Base-by-base conservation (phyloP, 30 jellyfish, hydroid and myxozoan genomes). In the Morbakka virulenta region DNA sequence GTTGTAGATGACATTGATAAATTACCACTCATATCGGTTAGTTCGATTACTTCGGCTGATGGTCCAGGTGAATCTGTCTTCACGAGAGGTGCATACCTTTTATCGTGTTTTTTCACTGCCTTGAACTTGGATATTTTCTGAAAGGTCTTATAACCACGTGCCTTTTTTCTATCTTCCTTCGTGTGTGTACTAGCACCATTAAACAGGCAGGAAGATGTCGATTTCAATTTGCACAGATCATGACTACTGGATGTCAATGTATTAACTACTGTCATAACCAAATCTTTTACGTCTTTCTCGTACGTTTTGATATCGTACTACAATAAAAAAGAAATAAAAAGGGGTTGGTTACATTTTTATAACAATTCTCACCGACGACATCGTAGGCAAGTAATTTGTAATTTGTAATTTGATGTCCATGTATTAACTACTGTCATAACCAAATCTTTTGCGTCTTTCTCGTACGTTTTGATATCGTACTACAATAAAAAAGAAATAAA, bases 191-290 rank as follows among this genome's bases (percentile, higher is more conserved):
- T 17, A 6, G 57, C 13, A 41, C 13, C 13, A 6, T 6, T 41
- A 41, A 6, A 41, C 57, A 17, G 17, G 9, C 17, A 17, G 17
- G 57, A 41, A 41, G 57, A 17, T 6, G 57, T 41, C 17, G 17
- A 9, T 17, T 17, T 41, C 57, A 41, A 41, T 6, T 17, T 28
- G 65, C 96, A 86, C n/a, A 28, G 31, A 35, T 77, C 31, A 34
- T 86, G 96, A 50, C 49, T 66, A 69, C 77, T 88, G 12, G 96
- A 77, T 28, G 76, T 63, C 4, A 86, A 52, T 9, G 89, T 61
- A 62, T 86, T 77, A 34, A 76, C 71, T 3, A 77, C 87, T 2
- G 49, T 57, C 14, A 74, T 32, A 57, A 86, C 69, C 71, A 86
- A 74, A 4, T 64, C 86, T 23, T 49, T 50, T 9, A 76, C 30